A percentile compares a stretch with the other conserved stretches of the same genome.
Evolutionary conservation across 2,797 vertebrate genomes (phyloP).

Genomic region (Bucorvus abyssinicus): DNA sequence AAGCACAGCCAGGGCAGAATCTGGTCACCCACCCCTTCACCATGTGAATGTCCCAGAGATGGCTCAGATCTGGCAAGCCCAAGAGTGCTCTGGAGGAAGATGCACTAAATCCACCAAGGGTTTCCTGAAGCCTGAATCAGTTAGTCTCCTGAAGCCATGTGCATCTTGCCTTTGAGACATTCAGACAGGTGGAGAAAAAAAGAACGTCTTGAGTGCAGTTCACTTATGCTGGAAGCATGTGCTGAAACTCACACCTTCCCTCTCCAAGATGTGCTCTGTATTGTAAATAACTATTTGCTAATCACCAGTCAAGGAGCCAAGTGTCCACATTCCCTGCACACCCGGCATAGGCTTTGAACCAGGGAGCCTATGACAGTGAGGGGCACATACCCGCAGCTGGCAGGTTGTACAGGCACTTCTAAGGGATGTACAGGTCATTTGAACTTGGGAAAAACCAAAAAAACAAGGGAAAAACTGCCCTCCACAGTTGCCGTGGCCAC

Average conservation of each 20-base stretch:
- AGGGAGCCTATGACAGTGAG: not conserved
- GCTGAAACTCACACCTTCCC: not conserved
- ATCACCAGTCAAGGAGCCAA: not conserved
- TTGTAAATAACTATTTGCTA: not conserved
- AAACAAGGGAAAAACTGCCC: not conserved
- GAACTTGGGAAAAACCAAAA: not conserved
- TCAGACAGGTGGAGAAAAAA: not conserved
- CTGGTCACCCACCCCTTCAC: not conserved
- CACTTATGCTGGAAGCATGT: accelerated
- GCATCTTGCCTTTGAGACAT: not conserved
- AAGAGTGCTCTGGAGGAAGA: not conserved
- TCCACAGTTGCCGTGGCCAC: not conserved
- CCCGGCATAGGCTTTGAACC: not conserved
- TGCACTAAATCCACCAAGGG: not conserved
- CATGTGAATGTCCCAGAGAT: not conserved
- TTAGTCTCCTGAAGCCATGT: not conserved
- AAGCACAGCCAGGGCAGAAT: not conserved
- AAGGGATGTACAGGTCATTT: not conserved
- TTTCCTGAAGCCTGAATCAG: not conserved
- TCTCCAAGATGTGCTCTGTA: not conserved
- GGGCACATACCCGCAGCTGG: not conserved
- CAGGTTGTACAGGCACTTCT: not conserved
- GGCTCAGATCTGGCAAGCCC: not conserved
- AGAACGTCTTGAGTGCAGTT: accelerated
- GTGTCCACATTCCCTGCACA: not conserved